A percentile compares a stretch with the other conserved stretches of the same genome.
phyloP scores from a whole-genome alignment of 2,113 vertebrate genomes.

The Ciconia stormi region DNA sequence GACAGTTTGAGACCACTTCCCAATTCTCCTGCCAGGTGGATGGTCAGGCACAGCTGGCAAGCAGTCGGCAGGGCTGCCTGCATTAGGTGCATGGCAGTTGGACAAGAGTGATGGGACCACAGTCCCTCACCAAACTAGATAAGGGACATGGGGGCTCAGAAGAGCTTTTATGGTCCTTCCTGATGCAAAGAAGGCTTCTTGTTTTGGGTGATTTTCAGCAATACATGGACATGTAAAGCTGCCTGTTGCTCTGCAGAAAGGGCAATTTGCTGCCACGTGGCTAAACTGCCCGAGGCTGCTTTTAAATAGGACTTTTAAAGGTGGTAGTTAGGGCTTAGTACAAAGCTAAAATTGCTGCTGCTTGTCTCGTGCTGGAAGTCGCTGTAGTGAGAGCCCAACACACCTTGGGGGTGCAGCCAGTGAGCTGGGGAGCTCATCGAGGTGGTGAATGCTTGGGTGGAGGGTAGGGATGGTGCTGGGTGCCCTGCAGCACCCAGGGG shows the following conservation, averaged over 20 bases:
- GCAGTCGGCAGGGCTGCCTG: not conserved
- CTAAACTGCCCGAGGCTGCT: not conserved
- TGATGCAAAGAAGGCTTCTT: not conserved
- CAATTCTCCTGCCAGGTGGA: rapidly evolving
- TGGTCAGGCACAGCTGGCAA: not conserved
- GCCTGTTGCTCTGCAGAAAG: not conserved
- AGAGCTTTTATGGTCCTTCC: not conserved
- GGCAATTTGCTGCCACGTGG: not conserved
- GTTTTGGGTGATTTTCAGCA: not conserved
- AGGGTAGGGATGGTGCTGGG: not conserved
- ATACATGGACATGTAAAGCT: rapidly evolving
- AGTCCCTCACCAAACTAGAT: not conserved
- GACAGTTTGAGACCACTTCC: not conserved
- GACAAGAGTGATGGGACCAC: not conserved
- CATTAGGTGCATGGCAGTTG: not conserved
- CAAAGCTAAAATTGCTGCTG: not conserved
- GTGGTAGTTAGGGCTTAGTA: not conserved
- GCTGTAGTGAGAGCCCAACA: not conserved
- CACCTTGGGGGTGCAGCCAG: not conserved
- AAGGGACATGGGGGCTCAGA: not conserved
- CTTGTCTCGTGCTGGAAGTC: not conserved
- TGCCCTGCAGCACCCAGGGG: not conserved
- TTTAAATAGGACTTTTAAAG: not conserved
- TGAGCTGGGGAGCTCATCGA: not conserved
- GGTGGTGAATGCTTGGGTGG: not conserved